Evolutionary conservation across 2,888 invertebrate genomes (phyloP).

Genomic region (Epinotia demarniana): DNA sequence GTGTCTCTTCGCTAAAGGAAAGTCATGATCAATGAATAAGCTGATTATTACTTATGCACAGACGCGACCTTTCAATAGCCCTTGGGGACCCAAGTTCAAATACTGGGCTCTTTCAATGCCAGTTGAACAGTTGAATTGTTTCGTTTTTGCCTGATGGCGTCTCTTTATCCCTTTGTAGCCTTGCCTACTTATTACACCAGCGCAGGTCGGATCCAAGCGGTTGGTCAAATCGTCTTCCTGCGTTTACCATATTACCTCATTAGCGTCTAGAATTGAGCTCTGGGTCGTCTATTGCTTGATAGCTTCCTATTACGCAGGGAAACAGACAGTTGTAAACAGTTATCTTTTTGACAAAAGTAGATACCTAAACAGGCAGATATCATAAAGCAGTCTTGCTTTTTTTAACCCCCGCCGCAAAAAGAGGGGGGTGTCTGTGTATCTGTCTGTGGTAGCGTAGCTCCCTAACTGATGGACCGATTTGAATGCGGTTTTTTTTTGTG

Average conservation of each 20-base stretch:
- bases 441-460: too few relatives aligned
- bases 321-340: constrained; percentile 11
- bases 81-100: not conserved
- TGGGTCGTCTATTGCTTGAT: constrained; percentile 55
- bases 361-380: not conserved
- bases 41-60: too few relatives aligned
- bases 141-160: not conserved
- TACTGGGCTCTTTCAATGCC: not conserved
- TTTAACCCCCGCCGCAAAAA: too few relatives aligned
- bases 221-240: constrained; percentile 58
- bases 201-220: not conserved
- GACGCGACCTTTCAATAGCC: too few relatives aligned
- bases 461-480: too few relatives aligned
- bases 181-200: not conserved
- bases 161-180: not conserved
- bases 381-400: not conserved
- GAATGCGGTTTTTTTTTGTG: too few relatives aligned
- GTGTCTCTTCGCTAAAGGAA: too few relatives aligned
- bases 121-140: not conserved
- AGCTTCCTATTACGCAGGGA: constrained; percentile 49
- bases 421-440: too few relatives aligned
- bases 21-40: too few relatives aligned
- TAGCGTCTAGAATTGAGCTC: constrained; percentile 40
- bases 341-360: not conserved
- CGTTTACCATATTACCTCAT: constrained; percentile 62